phyloP scores from a whole-genome alignment of 2,888 invertebrate genomes.

The Masnerella sp. region DNA sequence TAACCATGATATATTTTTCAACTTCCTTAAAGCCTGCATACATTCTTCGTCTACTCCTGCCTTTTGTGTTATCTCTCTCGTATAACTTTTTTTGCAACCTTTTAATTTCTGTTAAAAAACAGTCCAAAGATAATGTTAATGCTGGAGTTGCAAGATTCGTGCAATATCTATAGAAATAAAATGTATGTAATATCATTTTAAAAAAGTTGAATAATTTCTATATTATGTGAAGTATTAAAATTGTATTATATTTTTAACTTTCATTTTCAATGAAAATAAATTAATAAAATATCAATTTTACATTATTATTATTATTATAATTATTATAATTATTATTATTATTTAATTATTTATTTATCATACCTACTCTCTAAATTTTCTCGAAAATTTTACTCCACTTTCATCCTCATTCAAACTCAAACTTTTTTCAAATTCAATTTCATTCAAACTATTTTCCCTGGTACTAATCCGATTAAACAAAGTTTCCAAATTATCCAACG shows the following conservation, averaged over 20 bases:
- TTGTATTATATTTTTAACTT: not conserved
- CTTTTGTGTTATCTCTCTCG: slow-evolving; percentile 66
- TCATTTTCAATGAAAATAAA: not conserved
- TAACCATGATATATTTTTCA: slow-evolving; percentile 64
- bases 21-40: slow-evolving; percentile 70
- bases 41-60: slow-evolving; percentile 65
- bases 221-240: too few species aligned
- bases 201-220: too few species aligned
- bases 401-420: slow-evolving; percentile 7
- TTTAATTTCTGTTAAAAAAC: slow-evolving; percentile 65
- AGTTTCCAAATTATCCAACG: not conserved
- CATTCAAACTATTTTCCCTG: slow-evolving; percentile 8
- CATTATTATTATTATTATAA: not conserved
- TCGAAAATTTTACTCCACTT: slow-evolving; percentile 54
- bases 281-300: not conserved
- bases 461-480: slow-evolving; percentile 1
- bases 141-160: slow-evolving; percentile 65
- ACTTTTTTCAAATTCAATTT: slow-evolving; percentile 12
- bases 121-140: slow-evolving; percentile 63
- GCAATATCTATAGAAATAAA: slow-evolving; percentile 68
- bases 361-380: slow-evolving; percentile 69
- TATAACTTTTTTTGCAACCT: slow-evolving; percentile 68
- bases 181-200: slow-evolving; percentile 4
- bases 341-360: slow-evolving; percentile 7
- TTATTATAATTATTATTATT: not conserved